Base-by-base conservation (phyloP, 2,797 vertebrate species). In the Tokudaia tokunoshimensis region DNA sequence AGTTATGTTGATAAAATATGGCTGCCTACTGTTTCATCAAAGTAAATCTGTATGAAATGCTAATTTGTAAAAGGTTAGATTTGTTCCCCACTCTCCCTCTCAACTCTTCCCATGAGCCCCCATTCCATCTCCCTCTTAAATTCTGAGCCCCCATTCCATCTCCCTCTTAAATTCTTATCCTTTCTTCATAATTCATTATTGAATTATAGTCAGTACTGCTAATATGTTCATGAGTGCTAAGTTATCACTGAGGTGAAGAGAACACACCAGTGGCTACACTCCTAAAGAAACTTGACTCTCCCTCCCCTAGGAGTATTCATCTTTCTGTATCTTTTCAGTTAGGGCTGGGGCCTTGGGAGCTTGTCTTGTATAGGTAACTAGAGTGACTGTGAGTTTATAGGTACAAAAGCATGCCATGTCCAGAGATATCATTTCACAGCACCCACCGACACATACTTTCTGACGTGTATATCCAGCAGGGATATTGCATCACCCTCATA, bases 401-500 rank as follows among this genome's bases (percentile, higher is more conserved):
- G 44, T 26, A 6, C 10, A 14, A 50, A n/a, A 72, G 31, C 31
- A 55, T 52, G 20, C 6, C 17, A 20, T 70, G 20, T 55, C 22
- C 84, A 87, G 50, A 70, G 34, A 37, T 13, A 37, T 8, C 22
- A 72, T 17, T 37, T 72, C 50, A 55, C 17, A 37, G 1, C 22
- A 29, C 14, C 22, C 47, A 2, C 4, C 22, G 4, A 3, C 7
- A 13, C 61, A 12, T 19, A n/a, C 20, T 12, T 67, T 65, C 14
- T 47, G 29, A 84, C 29, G 34, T 14, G 1, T 5, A 2, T 85
- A n/a, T 17, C 2, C 44, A 41, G 6, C 7, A 34, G 26, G 37
- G 50, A 37, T 9, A 26, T 47, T 65, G 17, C 6, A 20, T 31
- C 34, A 3, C 26, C 2, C 1, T 31, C 13, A 0, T 55, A 10